Percentiles rank a stretch among this genome's conserved stretches.
phyloP scores from a whole-genome alignment of 1,140 invertebrate genomes.

The Bombus balteatus region DNA sequence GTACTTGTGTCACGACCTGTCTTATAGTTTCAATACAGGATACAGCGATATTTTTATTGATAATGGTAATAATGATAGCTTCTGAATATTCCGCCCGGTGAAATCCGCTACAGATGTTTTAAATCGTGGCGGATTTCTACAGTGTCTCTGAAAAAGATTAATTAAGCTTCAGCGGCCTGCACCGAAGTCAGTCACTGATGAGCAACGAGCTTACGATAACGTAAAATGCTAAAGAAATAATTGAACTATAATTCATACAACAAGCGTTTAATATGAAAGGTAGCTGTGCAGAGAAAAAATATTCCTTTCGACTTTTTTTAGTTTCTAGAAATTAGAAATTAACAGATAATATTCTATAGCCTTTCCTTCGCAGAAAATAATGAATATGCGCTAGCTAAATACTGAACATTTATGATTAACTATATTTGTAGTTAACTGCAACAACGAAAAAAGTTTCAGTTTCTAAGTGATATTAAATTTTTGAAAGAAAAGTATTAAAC shows the following conservation, averaged over 20 bases:
- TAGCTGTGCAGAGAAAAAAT: slow-evolving; percentile 4
- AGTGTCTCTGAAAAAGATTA: slow-evolving; percentile 78
- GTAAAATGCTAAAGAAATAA: background rate
- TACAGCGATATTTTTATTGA: slow-evolving; percentile 63
- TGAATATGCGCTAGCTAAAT: background rate
- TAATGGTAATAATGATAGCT: slow-evolving; percentile 65
- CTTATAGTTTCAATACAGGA: slow-evolving; percentile 41
- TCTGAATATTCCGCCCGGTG: slow-evolving; percentile 59
- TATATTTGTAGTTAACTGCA: background rate
- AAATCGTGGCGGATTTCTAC: slow-evolving; percentile 79
- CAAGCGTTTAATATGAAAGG: background rate
- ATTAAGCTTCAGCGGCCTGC: slow-evolving; percentile 67
- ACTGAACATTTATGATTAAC: background rate
- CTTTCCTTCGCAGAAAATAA: slow-evolving; percentile 9
- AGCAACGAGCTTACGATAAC: slow-evolving; percentile 24
- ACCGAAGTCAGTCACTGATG: slow-evolving; percentile 9
- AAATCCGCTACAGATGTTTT: slow-evolving; percentile 77
- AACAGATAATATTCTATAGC: background rate
- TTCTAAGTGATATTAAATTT: background rate
- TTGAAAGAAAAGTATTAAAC: background rate
- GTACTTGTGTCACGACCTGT: slow-evolving; percentile 38
- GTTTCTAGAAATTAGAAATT: background rate
- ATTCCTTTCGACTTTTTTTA: background rate
- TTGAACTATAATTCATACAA: background rate
- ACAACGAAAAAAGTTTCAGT: background rate